A percentile compares a stretch with the other conserved stretches of the same genome.
Evolutionary conservation across 2,888 invertebrate genomes (phyloP).

Genomic region (Phragmatobia fuliginosa): DNA sequence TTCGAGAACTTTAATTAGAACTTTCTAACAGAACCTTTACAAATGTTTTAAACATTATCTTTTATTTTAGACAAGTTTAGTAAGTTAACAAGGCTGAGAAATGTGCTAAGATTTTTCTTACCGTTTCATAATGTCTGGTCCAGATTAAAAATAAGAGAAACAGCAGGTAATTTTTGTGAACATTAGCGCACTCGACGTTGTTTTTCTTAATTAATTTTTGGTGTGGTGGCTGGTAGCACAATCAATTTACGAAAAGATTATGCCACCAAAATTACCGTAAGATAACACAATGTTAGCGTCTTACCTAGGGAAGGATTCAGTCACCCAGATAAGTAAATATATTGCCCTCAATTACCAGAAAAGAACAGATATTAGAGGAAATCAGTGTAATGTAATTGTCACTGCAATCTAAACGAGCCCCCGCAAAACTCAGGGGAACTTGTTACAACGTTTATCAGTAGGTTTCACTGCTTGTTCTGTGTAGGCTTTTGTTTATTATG

Average conservation of each 20-base stretch:
- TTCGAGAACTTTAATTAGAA: conserved; percentile 51
- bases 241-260: conserved; percentile 77
- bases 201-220: conserved; percentile 61
- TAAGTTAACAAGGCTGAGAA: conserved; percentile 20
- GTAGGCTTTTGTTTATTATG: conserved; percentile 71
- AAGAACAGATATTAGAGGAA: conserved; percentile 72
- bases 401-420: conserved; percentile 72
- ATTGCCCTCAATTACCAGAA: conserved; percentile 73
- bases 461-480: conserved; percentile 43
- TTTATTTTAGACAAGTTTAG: conserved; percentile 8
- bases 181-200: conserved; percentile 38
- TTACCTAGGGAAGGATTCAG: conserved; percentile 78
- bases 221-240: conserved; percentile 54
- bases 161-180: conserved; percentile 28
- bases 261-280: conserved; percentile 76
- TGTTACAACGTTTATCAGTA: conserved; percentile 71
- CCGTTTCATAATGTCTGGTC: conserved; percentile 27
- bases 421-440: conserved; percentile 64
- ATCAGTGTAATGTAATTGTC: conserved; percentile 67
- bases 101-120: conserved; percentile 19
- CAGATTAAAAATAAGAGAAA: conserved; percentile 36
- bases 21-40: conserved; percentile 33
- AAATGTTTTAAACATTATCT: conserved; percentile 27
- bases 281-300: conserved; percentile 75
- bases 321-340: conserved; percentile 77